Conservation (phyloP, 2,113 vertebrate species). For the Mesembrinibis cayennensis region DNA sequence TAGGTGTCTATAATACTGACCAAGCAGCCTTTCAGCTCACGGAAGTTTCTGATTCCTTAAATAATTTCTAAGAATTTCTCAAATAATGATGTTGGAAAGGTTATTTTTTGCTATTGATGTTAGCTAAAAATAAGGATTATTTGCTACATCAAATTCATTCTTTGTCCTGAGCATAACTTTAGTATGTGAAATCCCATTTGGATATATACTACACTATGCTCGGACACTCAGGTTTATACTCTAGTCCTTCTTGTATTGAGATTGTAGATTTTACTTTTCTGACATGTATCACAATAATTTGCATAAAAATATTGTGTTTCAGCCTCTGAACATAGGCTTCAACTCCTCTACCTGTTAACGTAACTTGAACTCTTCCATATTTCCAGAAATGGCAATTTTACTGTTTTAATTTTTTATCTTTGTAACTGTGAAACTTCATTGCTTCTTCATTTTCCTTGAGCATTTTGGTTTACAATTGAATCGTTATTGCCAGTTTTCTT, state of each 20-base stretch:
- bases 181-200: background rate
- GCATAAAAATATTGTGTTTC: background rate
- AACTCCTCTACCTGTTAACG: background rate
- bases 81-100: background rate
- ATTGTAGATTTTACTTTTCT: background rate
- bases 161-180: background rate
- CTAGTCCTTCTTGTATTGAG: background rate
- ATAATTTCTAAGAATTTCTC: background rate
- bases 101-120: background rate
- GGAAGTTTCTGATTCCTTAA: background rate
- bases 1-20: background rate
- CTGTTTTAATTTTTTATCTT: background rate
- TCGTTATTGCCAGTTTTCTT: background rate
- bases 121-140: background rate
- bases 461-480: background rate
- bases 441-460: background rate
- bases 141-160: background rate
- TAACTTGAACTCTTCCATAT: background rate
- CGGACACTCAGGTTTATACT: background rate
- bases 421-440: background rate
- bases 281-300: background rate
- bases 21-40: background rate
- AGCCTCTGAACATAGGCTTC: background rate
- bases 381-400: background rate
- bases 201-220: background rate